A percentile compares a stretch with the other conserved stretches of the same genome.
Conservation (phyloP, 1,140 invertebrate species). For the Neomicropteryx cornuta region DNA sequence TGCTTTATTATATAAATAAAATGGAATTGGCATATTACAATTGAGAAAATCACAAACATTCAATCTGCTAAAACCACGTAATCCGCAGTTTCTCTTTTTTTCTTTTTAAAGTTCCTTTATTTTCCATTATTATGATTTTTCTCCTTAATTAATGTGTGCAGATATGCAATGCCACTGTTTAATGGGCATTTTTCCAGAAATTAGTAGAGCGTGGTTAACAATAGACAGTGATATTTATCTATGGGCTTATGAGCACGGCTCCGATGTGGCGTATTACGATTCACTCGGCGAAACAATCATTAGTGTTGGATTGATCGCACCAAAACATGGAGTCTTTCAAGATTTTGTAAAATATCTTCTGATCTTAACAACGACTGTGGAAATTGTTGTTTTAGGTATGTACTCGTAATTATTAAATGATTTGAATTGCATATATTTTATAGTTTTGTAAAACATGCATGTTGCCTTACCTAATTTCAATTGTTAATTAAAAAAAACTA, state of each 20-base stretch:
- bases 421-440: constrained; percentile 23
- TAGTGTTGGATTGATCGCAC: constrained; percentile 74
- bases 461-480: too few relatives aligned
- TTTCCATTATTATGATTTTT: constrained; percentile 1
- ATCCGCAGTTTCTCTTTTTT: not conserved
- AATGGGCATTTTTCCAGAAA: constrained; percentile 94
- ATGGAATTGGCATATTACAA: not conserved
- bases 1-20: constrained; percentile 6
- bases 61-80: not conserved
- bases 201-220: constrained; percentile 91
- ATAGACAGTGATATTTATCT: constrained; percentile 98
- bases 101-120: not conserved
- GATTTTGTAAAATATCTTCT: constrained; percentile 87
- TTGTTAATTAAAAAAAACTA: too few relatives aligned
- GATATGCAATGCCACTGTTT: constrained; percentile 89
- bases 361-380: constrained; percentile 82
- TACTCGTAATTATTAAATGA: constrained; percentile 37
- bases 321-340: constrained; percentile 79
- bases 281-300: constrained; percentile 84
- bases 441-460: constrained; percentile 17
- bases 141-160: constrained; percentile 25
- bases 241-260: constrained; percentile 86
- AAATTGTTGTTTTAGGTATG: constrained; percentile 84
- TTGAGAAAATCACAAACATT: too few relatives aligned
- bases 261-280: constrained; percentile 89